Conservation (phyloP, 2,113 vertebrate species). For the Carassius gibelio region DNA sequence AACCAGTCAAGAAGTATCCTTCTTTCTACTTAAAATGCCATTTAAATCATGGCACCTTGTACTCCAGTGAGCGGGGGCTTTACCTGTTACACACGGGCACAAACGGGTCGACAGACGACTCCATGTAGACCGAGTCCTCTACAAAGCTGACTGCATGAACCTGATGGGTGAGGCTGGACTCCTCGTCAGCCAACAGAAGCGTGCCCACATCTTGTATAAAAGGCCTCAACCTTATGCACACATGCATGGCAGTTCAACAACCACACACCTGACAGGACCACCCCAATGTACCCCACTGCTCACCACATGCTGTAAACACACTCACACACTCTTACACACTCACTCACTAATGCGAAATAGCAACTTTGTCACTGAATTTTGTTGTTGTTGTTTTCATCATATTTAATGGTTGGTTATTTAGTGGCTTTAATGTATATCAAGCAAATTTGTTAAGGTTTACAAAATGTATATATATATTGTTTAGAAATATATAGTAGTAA, state of each 20-base stretch:
- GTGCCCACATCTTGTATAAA: constrained; percentile 80
- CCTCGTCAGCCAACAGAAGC: constrained; percentile 81
- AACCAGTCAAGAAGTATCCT: neutral
- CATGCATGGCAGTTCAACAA: constrained; percentile 62
- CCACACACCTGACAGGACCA: constrained; percentile 46
- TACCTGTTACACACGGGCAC: constrained; percentile 79
- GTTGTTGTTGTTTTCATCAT: too few species aligned
- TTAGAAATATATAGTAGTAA: too few species aligned
- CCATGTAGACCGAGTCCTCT: constrained; percentile 89
- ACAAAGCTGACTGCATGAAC: constrained; percentile 81
- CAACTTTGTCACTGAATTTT: neutral
- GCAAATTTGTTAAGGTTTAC: too few species aligned
- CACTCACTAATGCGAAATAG: neutral
- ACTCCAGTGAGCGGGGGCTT: constrained; percentile 57
- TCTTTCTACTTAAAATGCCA: neutral
- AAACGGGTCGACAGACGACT: constrained; percentile 80
- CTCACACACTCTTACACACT: constrained; percentile 36
- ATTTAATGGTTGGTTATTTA: too few species aligned
- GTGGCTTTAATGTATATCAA: too few species aligned
- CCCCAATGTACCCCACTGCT: constrained; percentile 52
- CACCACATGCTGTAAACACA: constrained; percentile 56
- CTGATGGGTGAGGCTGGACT: constrained; percentile 84
- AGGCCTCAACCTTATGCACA: constrained; percentile 82
- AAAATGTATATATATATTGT: too few species aligned
- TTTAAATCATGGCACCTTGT: neutral